These are phyloP conservation scores for Dipodomys stephensi DNA, from an alignment of 2,113 vertebrate species.

Conservation along the genomic window DNA sequence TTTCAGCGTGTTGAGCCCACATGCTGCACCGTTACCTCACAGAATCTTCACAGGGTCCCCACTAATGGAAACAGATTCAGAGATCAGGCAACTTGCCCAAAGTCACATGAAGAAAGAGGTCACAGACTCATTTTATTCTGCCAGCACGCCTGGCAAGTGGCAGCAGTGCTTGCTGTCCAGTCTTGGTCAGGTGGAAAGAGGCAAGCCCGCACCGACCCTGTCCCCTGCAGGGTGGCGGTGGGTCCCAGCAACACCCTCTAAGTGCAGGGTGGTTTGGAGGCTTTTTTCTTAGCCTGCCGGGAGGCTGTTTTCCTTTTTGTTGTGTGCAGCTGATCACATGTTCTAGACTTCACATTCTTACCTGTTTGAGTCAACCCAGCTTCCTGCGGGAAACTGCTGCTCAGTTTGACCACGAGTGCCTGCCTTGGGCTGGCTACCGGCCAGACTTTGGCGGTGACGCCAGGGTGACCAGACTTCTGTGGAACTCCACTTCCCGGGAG, in stretches of 20 bases:
- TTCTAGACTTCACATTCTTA: slow-evolving; percentile 47
- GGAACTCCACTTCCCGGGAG: slow-evolving; percentile 72
- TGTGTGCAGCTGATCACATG: not conserved
- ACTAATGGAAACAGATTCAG: slow-evolving; percentile 28
- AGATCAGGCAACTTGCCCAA: slow-evolving; percentile 29
- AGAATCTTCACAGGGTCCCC: not conserved
- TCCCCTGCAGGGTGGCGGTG: not conserved
- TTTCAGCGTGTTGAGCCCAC: not conserved
- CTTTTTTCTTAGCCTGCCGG: not conserved
- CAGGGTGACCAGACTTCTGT: slow-evolving; percentile 76
- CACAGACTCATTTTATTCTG: not conserved
- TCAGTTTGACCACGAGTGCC: slow-evolving; percentile 27
- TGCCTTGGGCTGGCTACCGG: slow-evolving; percentile 61
- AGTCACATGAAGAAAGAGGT: slow-evolving; percentile 7
- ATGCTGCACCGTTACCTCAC: not conserved
- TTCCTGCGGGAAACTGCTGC: slow-evolving; percentile 60
- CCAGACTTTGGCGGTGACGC: slow-evolving; percentile 76
- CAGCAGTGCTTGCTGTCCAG: not conserved
- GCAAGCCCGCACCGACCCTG: not conserved
- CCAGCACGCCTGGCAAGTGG: not conserved
- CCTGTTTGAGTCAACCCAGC: slow-evolving; percentile 70
- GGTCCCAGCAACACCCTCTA: not conserved
- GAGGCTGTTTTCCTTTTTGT: not conserved
- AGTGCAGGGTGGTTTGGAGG: not conserved
- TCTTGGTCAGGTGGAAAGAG: not conserved